Base-by-base conservation (phyloP, 2,888 invertebrate species). In the Philopedon plagiatum region DNA sequence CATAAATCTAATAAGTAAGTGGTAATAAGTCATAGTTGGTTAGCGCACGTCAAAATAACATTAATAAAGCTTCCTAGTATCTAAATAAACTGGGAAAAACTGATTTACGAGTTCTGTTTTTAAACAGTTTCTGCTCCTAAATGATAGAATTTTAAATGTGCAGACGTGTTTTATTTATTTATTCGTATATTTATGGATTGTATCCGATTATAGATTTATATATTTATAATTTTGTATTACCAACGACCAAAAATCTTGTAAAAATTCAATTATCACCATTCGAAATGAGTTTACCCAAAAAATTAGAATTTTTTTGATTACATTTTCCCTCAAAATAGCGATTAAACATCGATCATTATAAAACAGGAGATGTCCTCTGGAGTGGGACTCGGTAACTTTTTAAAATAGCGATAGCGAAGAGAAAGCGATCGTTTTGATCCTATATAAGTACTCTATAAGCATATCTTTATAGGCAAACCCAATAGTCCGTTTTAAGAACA, bases 41-140 rank as follows among this genome's bases (percentile, higher is more conserved):
- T 29, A 56, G 46, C 41, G 23, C 32, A 51, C 69, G 69, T 69
- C 69, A 69, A 63, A 69, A 69, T 69, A 69, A 57, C 69, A 69
- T 63, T 69, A 69, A 69, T 69, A 69, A n/a, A 44, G 67, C 49
- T 67, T 66, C 60, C 67, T 60, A 60, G 67, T 67, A 67, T 67
- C 67, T 67, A 67, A 67, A 67, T 60, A 67, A 67, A 67, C 60
- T 18, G 51, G 64, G 44, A 26, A 39, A 64, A 54, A 64, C 64
- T 64, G 64, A 64, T 64, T 64, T 64, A 64, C 15, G 64, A 39
- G 64, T 37, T 37, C 64, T 54, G 49, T 56, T 54, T 64, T 64
- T 56, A 64, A 64, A 41, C 60, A 29, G 44, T 46, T 62, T 49
- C 49, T 32, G 49, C 34, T 49, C 34, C n/a, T 46, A 46, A 19